Evolutionary conservation across 2,888 invertebrate genomes (phyloP), one percentile per base, ranked within the genome.

Genomic region (Malthinus flaveolus): DNA sequence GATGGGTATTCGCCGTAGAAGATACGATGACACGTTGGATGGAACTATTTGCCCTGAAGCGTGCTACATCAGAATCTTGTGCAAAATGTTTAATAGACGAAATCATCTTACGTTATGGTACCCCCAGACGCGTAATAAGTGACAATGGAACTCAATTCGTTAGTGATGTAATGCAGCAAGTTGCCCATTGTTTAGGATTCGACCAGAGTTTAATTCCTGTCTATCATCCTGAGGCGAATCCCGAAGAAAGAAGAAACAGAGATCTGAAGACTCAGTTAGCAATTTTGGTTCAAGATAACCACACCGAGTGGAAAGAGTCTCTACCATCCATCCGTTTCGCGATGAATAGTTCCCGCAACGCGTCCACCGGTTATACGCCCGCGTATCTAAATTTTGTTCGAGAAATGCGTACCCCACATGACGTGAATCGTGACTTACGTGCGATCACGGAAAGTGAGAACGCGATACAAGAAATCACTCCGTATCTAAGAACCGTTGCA

Each of bases 291-390:
- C 64, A 66, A 0, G 62, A 68, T 3, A 35, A 72, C 7, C 76
- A 76, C 49, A 12, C 37, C 1, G 32, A 11, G 1, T 78, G 75
- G 75, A 31, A 60, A 2, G 65, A 68, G 0, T 62, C 70, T 2
- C 49, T 79, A 1, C 66, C 75, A 0, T 50, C 65, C 1, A 72
- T 78, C 0, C 59, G 77, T 0, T 79, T 78, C 49, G 73, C 76
- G 0, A 74, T 78, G 69, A 79, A 78, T 42, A 70, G 74, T 0
- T 66, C 70, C 0, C 37, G 31, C 6, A 69, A 70, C 37, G 59
- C 66, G 36, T 59, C 64, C 6, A 76, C 76, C 2, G 68, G 71
- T 1, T 65, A 59, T 31, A 65, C 73, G 1, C 66, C 76, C 3
- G 75, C 76, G 0, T 75, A 65, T 34, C 42, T 76, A 1, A 76